Evolutionary conservation across 2,113 vertebrate species (phyloP), one percentile per base, ranked within the genome.

Genomic region (Lipophrys pholis): DNA sequence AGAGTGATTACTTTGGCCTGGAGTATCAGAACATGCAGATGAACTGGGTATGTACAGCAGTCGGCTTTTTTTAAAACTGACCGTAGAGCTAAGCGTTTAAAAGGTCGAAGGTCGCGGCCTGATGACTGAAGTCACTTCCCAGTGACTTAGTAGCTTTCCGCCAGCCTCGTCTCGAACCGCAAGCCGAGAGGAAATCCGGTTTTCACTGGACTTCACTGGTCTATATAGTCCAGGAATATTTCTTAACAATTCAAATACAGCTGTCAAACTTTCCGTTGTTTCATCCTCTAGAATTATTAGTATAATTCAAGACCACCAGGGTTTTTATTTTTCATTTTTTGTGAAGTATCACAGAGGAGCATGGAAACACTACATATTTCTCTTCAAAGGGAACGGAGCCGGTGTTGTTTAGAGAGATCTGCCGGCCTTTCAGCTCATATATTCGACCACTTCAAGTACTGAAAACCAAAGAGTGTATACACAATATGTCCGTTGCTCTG

Each of bases 1-100:
- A 99, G 80, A 95, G 93, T 0, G 98, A 99, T 92, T 99, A 99
- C 91, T 99, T 99, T 79, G 97, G 98, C 60, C 91, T 99, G 45
- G 97, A 99, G 91, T 98, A 97, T 84, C 96, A 97, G 84, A 96
- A 96, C 63, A 82, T 90, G 73, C 96, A 94, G 79, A 94, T 96
- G 68, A 94, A 87, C 65, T 98, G 97, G 97, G 98, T 99, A 93
- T 0, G 97, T 96, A 82, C 49, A 42, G n/a, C 21, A 9, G 7
- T n/a, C 49, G 52, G 52, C 39, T 51, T 17, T 69, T 64, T 61
- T 39, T 45, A 39, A 30, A 15, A 54, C 46, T 45, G 52, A 4
- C 12, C n/a, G n/a, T n/a, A n/a, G n/a, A n/a, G n/a, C n/a, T n/a
- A n/a, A 7, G 12, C 3, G 7, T 14, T 21, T 36, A 6, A 58